Conservation (phyloP, 2,113 vertebrate species). For the Hystrix cristata region DNA sequence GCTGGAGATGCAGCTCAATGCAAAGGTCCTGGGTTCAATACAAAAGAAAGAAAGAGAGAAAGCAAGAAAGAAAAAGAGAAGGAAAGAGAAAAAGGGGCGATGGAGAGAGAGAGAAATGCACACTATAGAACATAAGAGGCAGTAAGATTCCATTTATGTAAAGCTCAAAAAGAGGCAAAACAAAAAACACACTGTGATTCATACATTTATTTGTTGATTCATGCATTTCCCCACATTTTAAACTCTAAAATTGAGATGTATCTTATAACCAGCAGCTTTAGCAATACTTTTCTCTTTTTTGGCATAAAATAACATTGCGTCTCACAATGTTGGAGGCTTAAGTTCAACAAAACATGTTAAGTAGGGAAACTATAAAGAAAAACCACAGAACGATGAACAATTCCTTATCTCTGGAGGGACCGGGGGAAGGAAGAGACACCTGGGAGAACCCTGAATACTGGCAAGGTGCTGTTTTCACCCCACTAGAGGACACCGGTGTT, state of each 20-base stretch:
- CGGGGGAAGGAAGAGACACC: accelerated
- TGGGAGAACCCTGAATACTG: background rate
- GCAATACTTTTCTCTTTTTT: background rate
- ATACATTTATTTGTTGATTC: background rate
- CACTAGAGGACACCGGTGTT: background rate
- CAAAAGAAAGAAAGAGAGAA: background rate
- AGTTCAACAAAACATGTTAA: background rate
- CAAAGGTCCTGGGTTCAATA: background rate
- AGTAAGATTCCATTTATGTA: background rate
- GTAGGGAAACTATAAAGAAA: background rate
- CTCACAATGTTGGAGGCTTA: background rate
- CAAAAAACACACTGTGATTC: background rate
- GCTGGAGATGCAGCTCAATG: background rate
- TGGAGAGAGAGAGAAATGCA: background rate
- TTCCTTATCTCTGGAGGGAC: no score
- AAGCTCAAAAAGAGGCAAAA: background rate
- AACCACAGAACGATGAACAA: background rate
- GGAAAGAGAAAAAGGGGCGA: background rate
- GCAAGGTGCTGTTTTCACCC: background rate
- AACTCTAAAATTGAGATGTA: background rate
- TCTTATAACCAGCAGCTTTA: background rate
- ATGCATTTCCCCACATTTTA: background rate
- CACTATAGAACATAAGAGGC: background rate
- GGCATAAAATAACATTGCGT: background rate
- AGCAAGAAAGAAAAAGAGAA: background rate